These are phyloP conservation scores for Bursaphelenchus okinawaensis DNA, from an alignment of 2,888 invertebrate species.

Conservation along the genomic window DNA sequence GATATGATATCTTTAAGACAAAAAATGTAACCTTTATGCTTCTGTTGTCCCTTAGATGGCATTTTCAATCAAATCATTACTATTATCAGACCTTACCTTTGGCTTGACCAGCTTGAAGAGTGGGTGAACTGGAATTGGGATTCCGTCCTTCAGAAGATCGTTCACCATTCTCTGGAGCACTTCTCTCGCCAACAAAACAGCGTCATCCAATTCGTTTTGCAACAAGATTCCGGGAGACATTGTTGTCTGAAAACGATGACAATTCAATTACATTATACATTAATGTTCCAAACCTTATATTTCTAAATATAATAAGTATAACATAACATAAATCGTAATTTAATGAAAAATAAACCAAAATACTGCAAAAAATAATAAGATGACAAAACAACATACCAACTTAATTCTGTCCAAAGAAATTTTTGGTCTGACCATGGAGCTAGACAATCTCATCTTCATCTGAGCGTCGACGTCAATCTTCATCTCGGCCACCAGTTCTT, in stretches of 20 bases:
- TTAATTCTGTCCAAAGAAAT: conserved; percentile 47
- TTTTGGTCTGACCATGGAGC: conserved; percentile 48
- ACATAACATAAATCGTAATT: too few relatives aligned
- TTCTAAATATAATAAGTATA: too few relatives aligned
- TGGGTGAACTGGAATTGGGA: conserved; percentile 56
- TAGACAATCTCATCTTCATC: conserved; percentile 51
- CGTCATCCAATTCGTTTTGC: conserved; percentile 54
- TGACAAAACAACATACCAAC: conserved; percentile 29
- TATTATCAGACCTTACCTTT: conserved; percentile 31
- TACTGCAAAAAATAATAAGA: too few relatives aligned
- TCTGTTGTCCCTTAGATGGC: neutral
- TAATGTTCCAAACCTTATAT: too few relatives aligned
- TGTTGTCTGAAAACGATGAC: conserved; percentile 43
- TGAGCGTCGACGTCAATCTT: conserved; percentile 41
- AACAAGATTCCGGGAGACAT: conserved; percentile 46
- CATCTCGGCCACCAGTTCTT: conserved; percentile 40
- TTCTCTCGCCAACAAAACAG: conserved; percentile 50
- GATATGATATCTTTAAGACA: neutral
- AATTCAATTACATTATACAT: too few relatives aligned
- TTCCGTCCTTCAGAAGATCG: conserved; percentile 52
- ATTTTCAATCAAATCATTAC: neutral
- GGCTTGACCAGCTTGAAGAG: conserved; percentile 51
- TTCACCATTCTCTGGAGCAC: conserved; percentile 51
- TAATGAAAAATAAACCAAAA: too few relatives aligned
- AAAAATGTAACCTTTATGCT: neutral